Evolutionary conservation across 2,797 vertebrate species (phyloP).

Genomic region (Gymnodraco acuticeps): DNA sequence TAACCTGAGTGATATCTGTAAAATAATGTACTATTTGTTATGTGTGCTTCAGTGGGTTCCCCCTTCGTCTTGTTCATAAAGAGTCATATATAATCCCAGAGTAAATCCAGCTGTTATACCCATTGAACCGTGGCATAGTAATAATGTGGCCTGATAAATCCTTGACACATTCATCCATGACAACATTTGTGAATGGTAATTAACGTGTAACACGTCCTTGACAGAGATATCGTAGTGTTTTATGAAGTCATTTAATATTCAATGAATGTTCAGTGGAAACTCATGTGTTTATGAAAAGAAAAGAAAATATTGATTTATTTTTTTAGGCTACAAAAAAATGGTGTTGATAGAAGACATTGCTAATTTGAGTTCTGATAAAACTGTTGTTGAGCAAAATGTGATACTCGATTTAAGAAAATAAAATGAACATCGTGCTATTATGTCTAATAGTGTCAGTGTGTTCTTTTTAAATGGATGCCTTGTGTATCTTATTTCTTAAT

Average conservation of each 20-base stretch:
- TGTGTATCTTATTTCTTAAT: not conserved
- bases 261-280: conserved; percentile 47
- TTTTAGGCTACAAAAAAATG: conserved; percentile 52
- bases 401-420: conserved; percentile 47
- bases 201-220: conserved; percentile 22
- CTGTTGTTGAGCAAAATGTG: conserved; percentile 31
- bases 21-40: conserved; percentile 43
- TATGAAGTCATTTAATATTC: conserved; percentile 5
- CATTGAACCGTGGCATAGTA: not conserved
- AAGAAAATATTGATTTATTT: conserved; percentile 62
- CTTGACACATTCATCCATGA: conserved; percentile 13
- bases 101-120: conserved; percentile 16
- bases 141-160: conserved; percentile 8
- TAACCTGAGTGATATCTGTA: conserved; percentile 32
- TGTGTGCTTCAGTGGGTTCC: conserved; percentile 14
- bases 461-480: not conserved
- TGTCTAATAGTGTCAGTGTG: not conserved
- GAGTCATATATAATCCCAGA: conserved; percentile 5
- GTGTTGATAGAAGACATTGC: conserved; percentile 40
- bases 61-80: conserved; percentile 9
- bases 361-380: conserved; percentile 43
- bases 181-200: not conserved
- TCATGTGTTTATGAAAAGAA: conserved; percentile 20
- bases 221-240: conserved; percentile 27
- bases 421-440: conserved; percentile 33